Percentiles rank a stretch among this genome's conserved stretches.
Evolutionary conservation across 1,140 invertebrate genomes (phyloP).

Genomic region (Eciton burchellii): DNA sequence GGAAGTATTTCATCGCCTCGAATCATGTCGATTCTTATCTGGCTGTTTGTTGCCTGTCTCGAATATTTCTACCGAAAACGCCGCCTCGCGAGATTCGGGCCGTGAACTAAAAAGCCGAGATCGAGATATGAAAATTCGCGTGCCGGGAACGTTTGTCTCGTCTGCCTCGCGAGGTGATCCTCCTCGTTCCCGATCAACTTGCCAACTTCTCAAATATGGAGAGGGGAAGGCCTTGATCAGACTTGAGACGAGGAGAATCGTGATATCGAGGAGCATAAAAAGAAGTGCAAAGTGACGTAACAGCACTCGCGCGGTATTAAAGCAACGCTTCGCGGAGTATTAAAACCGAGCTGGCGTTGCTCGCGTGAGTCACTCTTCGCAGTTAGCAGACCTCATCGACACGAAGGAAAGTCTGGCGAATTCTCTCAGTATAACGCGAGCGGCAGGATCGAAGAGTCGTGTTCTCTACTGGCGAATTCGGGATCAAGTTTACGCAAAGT

Average conservation of each 20-base stretch:
- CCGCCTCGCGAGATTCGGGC: too few species aligned
- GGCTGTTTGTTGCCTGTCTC: conserved; percentile 2
- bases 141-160: not conserved
- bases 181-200: conserved; percentile 18
- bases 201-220: conserved; percentile 19
- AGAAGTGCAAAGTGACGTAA: conserved; percentile 62
- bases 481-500: not conserved
- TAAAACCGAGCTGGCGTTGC: conserved; percentile 45
- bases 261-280: conserved; percentile 9
- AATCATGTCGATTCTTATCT: conserved; percentile 17
- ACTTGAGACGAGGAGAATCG: not conserved
- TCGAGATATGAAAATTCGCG: not conserved
- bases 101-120: not conserved
- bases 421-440: conserved; percentile 33
- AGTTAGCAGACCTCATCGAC: conserved; percentile 57
- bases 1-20: conserved; percentile 16
- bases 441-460: not conserved
- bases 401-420: conserved; percentile 33
- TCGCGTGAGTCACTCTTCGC: conserved; percentile 62
- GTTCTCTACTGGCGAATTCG: not conserved
- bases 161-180: not conserved
- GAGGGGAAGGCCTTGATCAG: conserved; percentile 31
- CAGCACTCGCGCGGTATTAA: conserved; percentile 28
- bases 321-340: conserved; percentile 46
- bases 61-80: not conserved